Conservation (phyloP, 2,888 invertebrate species). For the Himalopsyche japonica region DNA sequence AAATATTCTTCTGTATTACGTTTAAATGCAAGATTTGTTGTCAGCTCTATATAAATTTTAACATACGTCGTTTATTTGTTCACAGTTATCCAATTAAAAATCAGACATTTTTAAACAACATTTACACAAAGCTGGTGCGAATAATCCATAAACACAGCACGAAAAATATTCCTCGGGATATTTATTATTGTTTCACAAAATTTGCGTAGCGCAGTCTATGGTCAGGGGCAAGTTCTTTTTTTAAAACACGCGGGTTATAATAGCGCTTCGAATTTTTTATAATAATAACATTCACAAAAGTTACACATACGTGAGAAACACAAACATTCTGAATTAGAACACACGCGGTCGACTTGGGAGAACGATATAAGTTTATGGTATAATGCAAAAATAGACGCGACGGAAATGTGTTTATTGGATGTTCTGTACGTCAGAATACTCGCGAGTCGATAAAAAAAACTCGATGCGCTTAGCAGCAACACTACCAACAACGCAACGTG, state of each 20-base stretch:
- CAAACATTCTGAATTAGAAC: background rate
- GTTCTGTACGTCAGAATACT: background rate
- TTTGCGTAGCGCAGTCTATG: background rate
- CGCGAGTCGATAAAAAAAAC: conserved; percentile 7
- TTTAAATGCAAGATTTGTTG: too few species aligned
- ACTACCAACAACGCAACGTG: background rate
- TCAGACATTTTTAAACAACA: background rate
- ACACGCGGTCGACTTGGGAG: background rate
- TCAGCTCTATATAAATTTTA: too few species aligned
- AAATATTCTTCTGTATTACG: too few species aligned
- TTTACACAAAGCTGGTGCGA: background rate
- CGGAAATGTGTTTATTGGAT: background rate
- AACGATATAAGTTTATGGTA: background rate
- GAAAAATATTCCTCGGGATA: background rate
- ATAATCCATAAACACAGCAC: background rate
- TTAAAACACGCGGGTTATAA: background rate
- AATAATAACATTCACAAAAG: conserved; percentile 1
- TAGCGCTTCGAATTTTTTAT: background rate
- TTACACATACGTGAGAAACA: conserved; percentile 10
- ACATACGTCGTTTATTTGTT: too few species aligned
- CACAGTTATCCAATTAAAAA: background rate
- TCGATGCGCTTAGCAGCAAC: background rate
- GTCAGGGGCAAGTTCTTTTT: background rate
- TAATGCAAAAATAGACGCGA: background rate
- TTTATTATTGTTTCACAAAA: background rate